Evolutionary conservation across 2,888 invertebrate species (phyloP).

Genomic region (Trissoscelio sp.): DNA sequence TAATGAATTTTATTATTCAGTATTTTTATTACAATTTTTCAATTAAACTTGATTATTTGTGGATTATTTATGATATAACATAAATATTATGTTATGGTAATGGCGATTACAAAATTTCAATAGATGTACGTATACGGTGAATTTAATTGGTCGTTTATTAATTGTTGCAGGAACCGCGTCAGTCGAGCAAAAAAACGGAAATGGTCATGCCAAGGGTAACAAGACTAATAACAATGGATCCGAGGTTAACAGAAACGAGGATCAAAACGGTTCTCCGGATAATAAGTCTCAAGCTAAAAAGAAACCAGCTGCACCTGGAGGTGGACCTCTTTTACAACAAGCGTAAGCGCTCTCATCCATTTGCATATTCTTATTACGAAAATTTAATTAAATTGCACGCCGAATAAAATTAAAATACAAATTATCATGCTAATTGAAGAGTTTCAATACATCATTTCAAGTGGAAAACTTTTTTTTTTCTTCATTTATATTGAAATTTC

Average conservation of each 20-base stretch:
- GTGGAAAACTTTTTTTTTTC: too few relatives aligned
- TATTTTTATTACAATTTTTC: too few relatives aligned
- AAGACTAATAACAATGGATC: slow-evolving; percentile 81
- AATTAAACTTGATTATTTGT: too few relatives aligned
- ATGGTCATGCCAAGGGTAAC: slow-evolving; percentile 78
- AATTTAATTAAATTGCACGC: not conserved
- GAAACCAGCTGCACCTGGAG: slow-evolving; percentile 82
- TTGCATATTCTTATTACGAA: slow-evolving; percentile 23
- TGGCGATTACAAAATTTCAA: slow-evolving; percentile 1
- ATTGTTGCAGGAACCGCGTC: slow-evolving; percentile 79
- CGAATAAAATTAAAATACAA: not conserved
- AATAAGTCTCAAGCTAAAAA: slow-evolving; percentile 79
- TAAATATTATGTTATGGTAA: not conserved
- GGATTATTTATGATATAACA: too few relatives aligned
- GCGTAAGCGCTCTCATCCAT: slow-evolving; percentile 82
- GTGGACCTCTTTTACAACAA: slow-evolving; percentile 85
- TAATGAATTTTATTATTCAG: not conserved
- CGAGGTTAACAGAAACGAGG: slow-evolving; percentile 81
- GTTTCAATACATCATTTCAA: not conserved
- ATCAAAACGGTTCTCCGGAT: slow-evolving; percentile 79
- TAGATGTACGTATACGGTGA: slow-evolving; percentile 12
- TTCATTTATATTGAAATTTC: too few relatives aligned
- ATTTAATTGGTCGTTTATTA: slow-evolving; percentile 22
- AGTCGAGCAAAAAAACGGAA: slow-evolving; percentile 81
- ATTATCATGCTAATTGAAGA: slow-evolving; percentile 2